Base-by-base conservation (phyloP, 2,797 vertebrate genomes). In the Uromys caudimaculatus region DNA sequence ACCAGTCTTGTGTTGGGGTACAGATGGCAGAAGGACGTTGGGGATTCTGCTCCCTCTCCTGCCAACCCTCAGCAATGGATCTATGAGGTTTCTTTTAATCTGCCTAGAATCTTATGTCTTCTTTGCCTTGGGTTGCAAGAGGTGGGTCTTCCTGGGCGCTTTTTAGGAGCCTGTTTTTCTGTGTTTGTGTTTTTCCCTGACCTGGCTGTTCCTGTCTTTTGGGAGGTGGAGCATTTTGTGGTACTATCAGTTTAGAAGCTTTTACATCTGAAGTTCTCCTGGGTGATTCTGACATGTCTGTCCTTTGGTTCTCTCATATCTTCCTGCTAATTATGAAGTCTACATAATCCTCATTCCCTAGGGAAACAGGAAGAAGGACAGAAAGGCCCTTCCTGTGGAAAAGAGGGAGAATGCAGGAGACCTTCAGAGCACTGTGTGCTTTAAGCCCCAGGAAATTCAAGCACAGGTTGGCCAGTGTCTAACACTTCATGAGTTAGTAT, bases 401-500 rank as follows among this genome's bases (percentile, higher is more conserved):
- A 94, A 81, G n/a, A 85, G 62, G 10, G 85, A 91, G 75, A 38
- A 93, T 96, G 41, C 83, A 96, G 94, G 75, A 78, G 95, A 79
- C 32, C 50, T 93, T 93, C 44, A n/a, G 69, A 93, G 91, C 79
- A 58, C 14, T 93, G 6, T 73, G 23, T 83, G 44, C 75, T 89
- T 95, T 75, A 89, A 69, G 76, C 94, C 21, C 41, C 79, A n/a
- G 12, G 58, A 93, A 79, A 91, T 93, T 88, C 56, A 73, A 88
- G 71, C 69, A 54, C 79, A 93, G 27, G 54, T 94, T 94, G 92
- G 64, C 76, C 71, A 95, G 41, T 92, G 83, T 44, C 76, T 92
- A 96, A 73, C n/a, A 93, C 69, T 85, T 56, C 24, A 77, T 88
- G 76, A 95, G 50, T 71, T 75, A 9, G 62, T 95, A 62, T 24